Percentiles rank a stretch among this genome's conserved stretches.
Conservation (phyloP, 2,797 vertebrate genomes). For the Chiropotes sagulatus region DNA sequence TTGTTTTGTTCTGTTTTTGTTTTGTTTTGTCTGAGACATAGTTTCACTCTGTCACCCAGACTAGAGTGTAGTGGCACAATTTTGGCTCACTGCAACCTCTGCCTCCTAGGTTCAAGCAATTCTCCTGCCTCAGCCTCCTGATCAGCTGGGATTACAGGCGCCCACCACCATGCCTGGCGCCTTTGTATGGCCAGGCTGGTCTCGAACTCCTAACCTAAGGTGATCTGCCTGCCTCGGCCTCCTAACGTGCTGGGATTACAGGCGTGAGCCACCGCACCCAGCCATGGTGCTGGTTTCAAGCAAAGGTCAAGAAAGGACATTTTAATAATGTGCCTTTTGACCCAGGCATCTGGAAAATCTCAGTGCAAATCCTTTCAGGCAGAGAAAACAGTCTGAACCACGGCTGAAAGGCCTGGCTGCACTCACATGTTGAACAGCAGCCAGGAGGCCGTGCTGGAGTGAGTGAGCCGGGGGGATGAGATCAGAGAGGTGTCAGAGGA, state of each 20-base stretch:
- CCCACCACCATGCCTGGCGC: no score
- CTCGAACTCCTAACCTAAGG: neutral
- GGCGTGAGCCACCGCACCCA: neutral
- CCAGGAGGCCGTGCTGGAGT: neutral
- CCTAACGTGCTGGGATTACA: neutral
- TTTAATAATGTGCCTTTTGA: neutral
- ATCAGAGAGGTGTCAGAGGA: neutral
- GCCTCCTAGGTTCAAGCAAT: no score
- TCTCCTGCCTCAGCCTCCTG: no score
- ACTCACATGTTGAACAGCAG: neutral
- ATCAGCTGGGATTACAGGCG: no score
- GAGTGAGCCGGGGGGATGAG: neutral
- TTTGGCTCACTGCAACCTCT: no score
- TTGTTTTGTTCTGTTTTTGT: no score
- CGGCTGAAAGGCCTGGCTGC: neutral
- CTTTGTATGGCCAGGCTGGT: neutral
- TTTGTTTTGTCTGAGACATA: no score
- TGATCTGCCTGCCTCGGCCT: rapidly evolving
- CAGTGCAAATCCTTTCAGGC: neutral
- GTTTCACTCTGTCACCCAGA: no score
- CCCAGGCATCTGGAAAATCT: neutral
- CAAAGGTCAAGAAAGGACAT: neutral
- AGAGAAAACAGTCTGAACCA: neutral
- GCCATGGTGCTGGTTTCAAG: neutral
- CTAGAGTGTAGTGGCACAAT: no score